Evolutionary conservation across 1,140 invertebrate genomes (phyloP), one percentile per base, ranked within the genome.

Genomic region (Saccostrea glomerata): DNA sequence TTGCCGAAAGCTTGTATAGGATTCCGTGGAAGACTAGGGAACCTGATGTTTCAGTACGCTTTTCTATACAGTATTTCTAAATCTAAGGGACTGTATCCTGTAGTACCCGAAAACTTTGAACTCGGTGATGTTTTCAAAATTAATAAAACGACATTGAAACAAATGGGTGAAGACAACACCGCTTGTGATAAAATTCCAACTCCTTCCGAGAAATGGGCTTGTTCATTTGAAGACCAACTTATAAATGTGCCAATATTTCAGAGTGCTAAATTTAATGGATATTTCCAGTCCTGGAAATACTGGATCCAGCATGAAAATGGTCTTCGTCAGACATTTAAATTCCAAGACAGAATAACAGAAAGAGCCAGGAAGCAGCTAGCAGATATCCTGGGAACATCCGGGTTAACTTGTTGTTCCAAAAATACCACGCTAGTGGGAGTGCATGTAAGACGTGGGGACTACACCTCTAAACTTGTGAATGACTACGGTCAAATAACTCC

Each of bases 41-140:
- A 92, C 88, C 73, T 90, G n/a, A 89, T 93, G 86, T 93, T 93
- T 73, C 91, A 93, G 88, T 93, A 92, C 54, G 91, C 93, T 4
- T 91, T 90, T 55, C 66, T 89, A 1, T 84, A 90, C 13, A 91
- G 90, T 17, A 87, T 92, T 55, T 89, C 93, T 11, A 84, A 54
- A 23, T 23, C 23, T 2, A 86, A 89, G 4, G 90, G 92, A 54
- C 58, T 91, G n/a, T 87, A 88, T 20, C 82, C 90, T 6, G 85
- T 91, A 2, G 82, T 91, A 2, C 70, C 84, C 6, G 82, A 89
- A 11, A 87, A 88, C 54, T 25, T 86, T 7, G 25, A 73, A 4
- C 70, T 91, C 13, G 12, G 66, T 0, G 54, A 87, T 2, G 54
- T 90, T 11, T 89, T 92, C 13, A 87, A 87, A 40, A 70, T 86